A percentile compares a stretch with the other conserved stretches of the same genome.
Evolutionary conservation across 2,113 vertebrate genomes (phyloP).

Genomic region (Ictidomys tridecemlineatus): DNA sequence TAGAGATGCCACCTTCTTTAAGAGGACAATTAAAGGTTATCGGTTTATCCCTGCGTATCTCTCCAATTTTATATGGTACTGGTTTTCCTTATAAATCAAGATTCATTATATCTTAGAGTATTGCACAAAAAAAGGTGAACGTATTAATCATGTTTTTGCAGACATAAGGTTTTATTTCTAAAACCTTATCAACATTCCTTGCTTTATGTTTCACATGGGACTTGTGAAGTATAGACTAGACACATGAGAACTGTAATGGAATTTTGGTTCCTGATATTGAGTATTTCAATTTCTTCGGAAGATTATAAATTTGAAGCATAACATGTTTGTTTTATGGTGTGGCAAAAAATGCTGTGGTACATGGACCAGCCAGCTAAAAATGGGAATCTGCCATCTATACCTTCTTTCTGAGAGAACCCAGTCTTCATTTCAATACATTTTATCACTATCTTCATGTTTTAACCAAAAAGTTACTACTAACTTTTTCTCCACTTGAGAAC

Average conservation of each 20-base stretch:
- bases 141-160: neutral
- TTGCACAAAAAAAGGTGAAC: neutral
- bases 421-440: neutral
- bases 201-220: neutral
- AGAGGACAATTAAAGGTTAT: conserved; percentile 1
- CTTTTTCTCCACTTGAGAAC: neutral
- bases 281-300: neutral
- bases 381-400: neutral
- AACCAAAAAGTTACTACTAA: neutral
- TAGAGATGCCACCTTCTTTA: neutral
- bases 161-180: neutral
- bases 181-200: neutral
- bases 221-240: neutral
- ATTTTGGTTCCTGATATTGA: neutral
- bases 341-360: neutral
- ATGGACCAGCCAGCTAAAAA: neutral
- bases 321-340: neutral
- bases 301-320: neutral
- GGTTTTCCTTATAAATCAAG: neutral
- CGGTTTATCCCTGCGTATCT: neutral
- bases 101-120: neutral
- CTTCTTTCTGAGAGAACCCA: neutral
- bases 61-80: neutral
- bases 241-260: neutral
- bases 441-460: neutral